Percentiles rank a stretch among this genome's conserved stretches.
These are phyloP conservation scores for Mythimna impura DNA, from an alignment of 2,888 invertebrate genomes.

Conservation along the genomic window DNA sequence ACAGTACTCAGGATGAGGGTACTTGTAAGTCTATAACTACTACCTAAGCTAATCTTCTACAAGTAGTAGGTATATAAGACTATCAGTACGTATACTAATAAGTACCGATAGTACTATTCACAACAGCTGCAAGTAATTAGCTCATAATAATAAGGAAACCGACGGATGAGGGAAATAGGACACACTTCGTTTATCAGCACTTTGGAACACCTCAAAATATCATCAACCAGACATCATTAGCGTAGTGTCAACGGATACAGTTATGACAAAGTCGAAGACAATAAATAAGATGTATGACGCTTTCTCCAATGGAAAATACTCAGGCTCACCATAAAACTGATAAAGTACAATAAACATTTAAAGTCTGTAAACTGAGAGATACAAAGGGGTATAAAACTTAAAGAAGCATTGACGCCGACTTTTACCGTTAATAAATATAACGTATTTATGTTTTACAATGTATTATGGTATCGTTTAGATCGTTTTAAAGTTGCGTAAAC, in stretches of 20 bases:
- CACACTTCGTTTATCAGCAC: slow-evolving; percentile 69
- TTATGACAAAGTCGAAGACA: slow-evolving; percentile 48
- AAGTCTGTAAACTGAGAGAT: slow-evolving; percentile 43
- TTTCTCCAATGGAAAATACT: slow-evolving; percentile 44
- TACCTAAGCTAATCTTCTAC: too few relatives aligned
- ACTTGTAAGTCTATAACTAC: too few relatives aligned
- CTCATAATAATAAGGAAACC: slow-evolving; percentile 13
- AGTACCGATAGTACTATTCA: not conserved
- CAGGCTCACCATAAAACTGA: slow-evolving; percentile 51
- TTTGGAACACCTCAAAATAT: slow-evolving; percentile 75
- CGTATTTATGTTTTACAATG: slow-evolving; percentile 62
- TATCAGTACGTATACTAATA: too few relatives aligned
- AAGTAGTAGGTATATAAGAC: too few relatives aligned
- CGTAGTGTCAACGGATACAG: slow-evolving; percentile 58
- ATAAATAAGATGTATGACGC: slow-evolving; percentile 45
- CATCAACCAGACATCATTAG: slow-evolving; percentile 74
- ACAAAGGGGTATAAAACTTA: slow-evolving; percentile 61
- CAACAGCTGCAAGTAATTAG: slow-evolving; percentile 24
- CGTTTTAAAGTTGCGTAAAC: slow-evolving; percentile 69
- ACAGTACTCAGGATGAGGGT: too few relatives aligned
- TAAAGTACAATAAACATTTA: slow-evolving; percentile 59
- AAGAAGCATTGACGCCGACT: slow-evolving; percentile 59
- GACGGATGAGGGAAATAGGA: slow-evolving; percentile 69
- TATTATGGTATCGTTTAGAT: slow-evolving; percentile 64
- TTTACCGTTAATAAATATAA: slow-evolving; percentile 64